These are phyloP conservation scores for Spilarctia lutea DNA, from an alignment of 2,888 invertebrate genomes.

Conservation along the genomic window DNA sequence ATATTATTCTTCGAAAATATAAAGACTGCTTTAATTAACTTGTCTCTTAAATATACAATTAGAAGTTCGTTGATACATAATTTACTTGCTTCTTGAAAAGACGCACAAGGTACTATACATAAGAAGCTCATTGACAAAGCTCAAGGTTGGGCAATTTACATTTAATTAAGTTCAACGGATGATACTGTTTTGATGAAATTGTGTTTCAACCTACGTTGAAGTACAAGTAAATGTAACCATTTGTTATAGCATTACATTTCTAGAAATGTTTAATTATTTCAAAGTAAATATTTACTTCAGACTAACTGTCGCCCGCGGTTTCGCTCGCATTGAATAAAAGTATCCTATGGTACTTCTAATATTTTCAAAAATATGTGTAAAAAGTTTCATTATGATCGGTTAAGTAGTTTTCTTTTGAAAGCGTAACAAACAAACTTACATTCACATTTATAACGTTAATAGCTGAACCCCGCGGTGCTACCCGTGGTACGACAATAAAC, in stretches of 20 bases:
- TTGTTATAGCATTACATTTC: background rate
- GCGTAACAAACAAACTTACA: no score
- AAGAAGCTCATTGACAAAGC: background rate
- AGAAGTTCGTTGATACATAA: background rate
- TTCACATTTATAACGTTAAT: no score
- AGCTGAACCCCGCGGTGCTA: no score
- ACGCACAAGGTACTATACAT: background rate
- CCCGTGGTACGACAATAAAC: no score
- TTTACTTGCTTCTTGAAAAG: background rate
- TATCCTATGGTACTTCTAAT: no score
- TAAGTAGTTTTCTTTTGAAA: no score
- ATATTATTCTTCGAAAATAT: background rate
- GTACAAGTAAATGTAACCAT: background rate
- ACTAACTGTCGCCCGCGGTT: no score
- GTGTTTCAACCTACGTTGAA: background rate
- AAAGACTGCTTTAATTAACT: background rate
- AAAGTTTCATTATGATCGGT: no score
- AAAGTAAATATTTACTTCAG: no score
- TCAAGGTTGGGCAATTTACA: conserved; percentile 2
- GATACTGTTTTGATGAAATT: background rate
- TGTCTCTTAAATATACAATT: background rate
- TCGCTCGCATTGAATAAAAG: no score
- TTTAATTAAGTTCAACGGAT: conserved; percentile 11
- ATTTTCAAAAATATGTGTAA: no score
- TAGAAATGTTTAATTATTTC: background rate